Percentiles rank a stretch among this genome's conserved stretches.
Evolutionary conservation across 2,888 invertebrate genomes (phyloP).

Genomic region (Gymnosoma rotundatum): DNA sequence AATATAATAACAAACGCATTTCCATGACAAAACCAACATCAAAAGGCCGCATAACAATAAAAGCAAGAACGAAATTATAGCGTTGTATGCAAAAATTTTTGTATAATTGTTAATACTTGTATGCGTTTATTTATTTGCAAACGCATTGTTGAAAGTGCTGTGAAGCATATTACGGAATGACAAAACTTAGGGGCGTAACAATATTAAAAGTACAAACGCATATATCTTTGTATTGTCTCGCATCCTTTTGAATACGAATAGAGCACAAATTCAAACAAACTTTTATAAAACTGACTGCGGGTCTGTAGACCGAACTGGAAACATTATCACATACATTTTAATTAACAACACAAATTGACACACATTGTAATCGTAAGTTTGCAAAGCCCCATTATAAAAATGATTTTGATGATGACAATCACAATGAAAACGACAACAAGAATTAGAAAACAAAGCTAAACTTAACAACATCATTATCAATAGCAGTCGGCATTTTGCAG

Average conservation of each 20-base stretch:
- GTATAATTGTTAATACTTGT: conserved; percentile 10
- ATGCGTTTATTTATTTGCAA: conserved; percentile 9
- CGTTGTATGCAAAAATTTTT: conserved; percentile 31
- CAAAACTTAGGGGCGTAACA: conserved; percentile 51
- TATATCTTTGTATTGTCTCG: conserved; percentile 42
- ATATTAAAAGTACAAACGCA: conserved; percentile 50
- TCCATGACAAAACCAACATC: conserved; percentile 26
- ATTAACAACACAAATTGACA: conserved; percentile 66
- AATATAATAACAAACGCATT: conserved; percentile 18
- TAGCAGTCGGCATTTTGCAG: not conserved
- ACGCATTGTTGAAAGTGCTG: conserved; percentile 40
- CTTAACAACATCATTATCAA: not conserved
- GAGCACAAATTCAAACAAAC: conserved; percentile 8
- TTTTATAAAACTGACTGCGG: conserved; percentile 30
- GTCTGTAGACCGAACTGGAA: conserved; percentile 7
- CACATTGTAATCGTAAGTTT: conserved; percentile 54
- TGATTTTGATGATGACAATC: conserved; percentile 40
- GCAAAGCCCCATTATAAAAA: conserved; percentile 28
- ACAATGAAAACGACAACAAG: conserved; percentile 3
- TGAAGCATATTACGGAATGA: conserved; percentile 40
- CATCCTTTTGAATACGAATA: conserved; percentile 47
- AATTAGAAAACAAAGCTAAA: not conserved
- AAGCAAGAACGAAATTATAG: conserved; percentile 12
- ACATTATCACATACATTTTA: conserved; percentile 53
- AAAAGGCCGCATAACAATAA: conserved; percentile 27